Base-by-base conservation (phyloP, 2,888 invertebrate species). In the Ommatoiulus sabulosus region DNA sequence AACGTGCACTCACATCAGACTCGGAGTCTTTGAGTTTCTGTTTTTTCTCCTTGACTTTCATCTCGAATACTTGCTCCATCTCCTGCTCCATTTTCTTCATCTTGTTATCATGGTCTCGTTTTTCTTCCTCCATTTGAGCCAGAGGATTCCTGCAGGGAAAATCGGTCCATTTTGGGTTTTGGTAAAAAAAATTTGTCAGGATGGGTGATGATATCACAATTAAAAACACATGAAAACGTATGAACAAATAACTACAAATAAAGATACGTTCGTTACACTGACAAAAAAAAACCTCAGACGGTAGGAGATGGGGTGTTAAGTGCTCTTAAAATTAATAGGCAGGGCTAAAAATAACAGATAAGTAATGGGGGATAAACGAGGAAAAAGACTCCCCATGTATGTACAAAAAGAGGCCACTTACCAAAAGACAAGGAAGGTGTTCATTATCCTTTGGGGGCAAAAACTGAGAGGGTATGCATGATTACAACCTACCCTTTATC, bases 31-130 rank as follows among this genome's bases (percentile, higher is more conserved):
- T 97, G 91, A 99, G 94, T 93, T 98, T 98, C 92, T 97, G 97
- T 92, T 97, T 97, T 94, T 99, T 98, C 93, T 99, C 99, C 92
- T 96, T 95, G 87, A 97, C 99, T 94, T 99, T 99, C 96, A 97
- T 97, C 93, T 99, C 98, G 93, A 99, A 99, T 90, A 99, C 99
- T 94, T 98, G 98, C 92, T 99, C 99, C 98, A 99, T 98, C 93
- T 99, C 99, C 84, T 96, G 96, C 93, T 99, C 99, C 97, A 98
- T 98, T 93, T 98, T 98, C 94, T 98, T 98, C 97, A 99, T 97
- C 93, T 98, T 98, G 90, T 95, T 94, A 92, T 98, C 98, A 91
- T 99, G 99, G 92, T 98, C 98, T 90, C 97, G 95, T 93, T 98
- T 98, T 93, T 99, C 99, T 92, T 99, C 98, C 93, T 99, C 99